Evolutionary conservation across 2,888 invertebrate species (phyloP).

Genomic region (Nomada ruficornis): DNA sequence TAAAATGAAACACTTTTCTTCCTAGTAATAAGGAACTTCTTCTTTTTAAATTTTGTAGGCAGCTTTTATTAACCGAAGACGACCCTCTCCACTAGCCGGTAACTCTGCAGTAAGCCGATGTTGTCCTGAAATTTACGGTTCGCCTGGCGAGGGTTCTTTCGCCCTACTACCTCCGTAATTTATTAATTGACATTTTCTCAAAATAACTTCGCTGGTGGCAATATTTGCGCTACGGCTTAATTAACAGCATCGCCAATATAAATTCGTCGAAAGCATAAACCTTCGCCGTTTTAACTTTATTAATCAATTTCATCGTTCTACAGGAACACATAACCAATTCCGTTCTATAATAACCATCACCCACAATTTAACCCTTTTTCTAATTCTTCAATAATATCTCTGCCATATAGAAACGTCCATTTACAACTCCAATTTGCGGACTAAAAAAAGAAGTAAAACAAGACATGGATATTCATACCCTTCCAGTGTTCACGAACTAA

Average conservation of each 20-base stretch:
- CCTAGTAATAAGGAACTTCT: slow-evolving; percentile 2
- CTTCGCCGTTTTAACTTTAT: background rate
- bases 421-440: no score
- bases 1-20: no score
- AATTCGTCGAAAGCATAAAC: background rate
- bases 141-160: slow-evolving; percentile 44
- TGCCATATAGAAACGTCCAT: no score
- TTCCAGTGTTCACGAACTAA: background rate
- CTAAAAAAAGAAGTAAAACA: background rate
- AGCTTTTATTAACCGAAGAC: slow-evolving; percentile 19
- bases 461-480: no score
- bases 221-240: slow-evolving; percentile 25
- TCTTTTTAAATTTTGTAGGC: slow-evolving; percentile 20
- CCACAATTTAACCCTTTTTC: no score
- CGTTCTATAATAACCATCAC: no score
- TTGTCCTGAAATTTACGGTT: slow-evolving; percentile 55
- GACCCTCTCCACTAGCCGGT: slow-evolving; percentile 4
- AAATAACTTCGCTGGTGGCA: slow-evolving; percentile 42
- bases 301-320: background rate
- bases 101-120: slow-evolving; percentile 21
- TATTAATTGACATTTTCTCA: slow-evolving; percentile 44
- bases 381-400: no score
- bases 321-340: no score
- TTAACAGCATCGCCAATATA: background rate
- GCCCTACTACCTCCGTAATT: slow-evolving; percentile 47